Percentiles rank a stretch among this genome's conserved stretches.
Evolutionary conservation across 2,888 invertebrate species (phyloP).

Genomic region (Perizoma affinitatum): DNA sequence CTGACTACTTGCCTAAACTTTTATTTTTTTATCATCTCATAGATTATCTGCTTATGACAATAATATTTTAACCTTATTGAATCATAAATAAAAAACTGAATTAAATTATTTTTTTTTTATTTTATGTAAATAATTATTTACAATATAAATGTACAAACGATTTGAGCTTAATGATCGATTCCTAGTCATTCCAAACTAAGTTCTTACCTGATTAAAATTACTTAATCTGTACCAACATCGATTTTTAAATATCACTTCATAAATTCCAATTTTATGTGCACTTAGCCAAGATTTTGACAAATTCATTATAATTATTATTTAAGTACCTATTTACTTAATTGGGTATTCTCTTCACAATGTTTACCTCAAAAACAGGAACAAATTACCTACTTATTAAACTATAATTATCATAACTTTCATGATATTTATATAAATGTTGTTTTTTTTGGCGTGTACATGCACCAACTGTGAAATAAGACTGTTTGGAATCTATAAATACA

Average conservation of each 20-base stretch:
- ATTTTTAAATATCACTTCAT: conserved; percentile 27
- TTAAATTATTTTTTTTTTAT: conserved; percentile 30
- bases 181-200: background rate
- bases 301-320: conserved; percentile 2
- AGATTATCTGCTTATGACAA: conserved; percentile 6
- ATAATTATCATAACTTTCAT: too few species aligned
- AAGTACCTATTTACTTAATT: background rate
- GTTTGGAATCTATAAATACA: too few species aligned
- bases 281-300: conserved; percentile 6
- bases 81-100: conserved; percentile 22
- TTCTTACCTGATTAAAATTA: background rate
- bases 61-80: background rate
- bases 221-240: conserved; percentile 5
- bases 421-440: too few species aligned
- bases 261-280: conserved; percentile 16
- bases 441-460: too few species aligned
- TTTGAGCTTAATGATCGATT: conserved; percentile 43
- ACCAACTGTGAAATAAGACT: too few species aligned
- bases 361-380: conserved; percentile 14
- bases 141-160: conserved; percentile 48
- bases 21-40: conserved; percentile 19
- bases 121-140: conserved; percentile 37
- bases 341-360: background rate
- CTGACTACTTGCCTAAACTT: conserved; percentile 32
- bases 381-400: background rate